Conservation (phyloP, 2,888 invertebrate genomes). For the Colostygia pectinataria region DNA sequence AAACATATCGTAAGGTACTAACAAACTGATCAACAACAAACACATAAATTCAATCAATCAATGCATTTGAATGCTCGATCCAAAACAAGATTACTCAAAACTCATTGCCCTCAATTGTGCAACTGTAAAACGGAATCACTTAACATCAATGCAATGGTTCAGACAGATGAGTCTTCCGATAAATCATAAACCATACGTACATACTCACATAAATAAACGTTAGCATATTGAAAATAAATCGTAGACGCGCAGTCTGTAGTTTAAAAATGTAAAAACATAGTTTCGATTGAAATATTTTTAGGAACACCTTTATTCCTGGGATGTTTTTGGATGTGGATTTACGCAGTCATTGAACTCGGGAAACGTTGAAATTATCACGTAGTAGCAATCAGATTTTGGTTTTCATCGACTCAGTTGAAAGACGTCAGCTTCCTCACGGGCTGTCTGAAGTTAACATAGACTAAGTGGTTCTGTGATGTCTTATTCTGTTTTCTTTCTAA, state of each 20-base stretch:
- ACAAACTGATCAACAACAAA: constrained; percentile 1
- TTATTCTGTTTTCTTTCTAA: too few relatives aligned
- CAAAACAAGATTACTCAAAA: constrained; percentile 19
- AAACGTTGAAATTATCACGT: not conserved
- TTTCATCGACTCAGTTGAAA: not conserved
- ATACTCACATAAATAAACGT: constrained; percentile 17
- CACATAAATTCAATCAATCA: not conserved
- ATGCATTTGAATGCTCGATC: not conserved
- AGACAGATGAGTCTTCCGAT: constrained; percentile 10
- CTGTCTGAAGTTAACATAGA: too few relatives aligned
- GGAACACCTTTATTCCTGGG: constrained; percentile 28
- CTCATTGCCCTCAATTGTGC: constrained; percentile 20
- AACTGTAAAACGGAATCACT: constrained; percentile 15
- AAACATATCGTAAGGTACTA: not conserved
- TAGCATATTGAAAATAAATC: constrained; percentile 46
- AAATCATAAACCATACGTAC: constrained; percentile 25
- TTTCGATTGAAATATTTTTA: constrained; percentile 28
- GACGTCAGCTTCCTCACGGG: too few relatives aligned
- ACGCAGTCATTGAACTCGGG: constrained; percentile 2
- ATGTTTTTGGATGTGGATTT: not conserved
- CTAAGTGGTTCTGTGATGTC: too few relatives aligned
- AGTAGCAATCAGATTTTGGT: not conserved
- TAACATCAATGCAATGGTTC: constrained; percentile 13
- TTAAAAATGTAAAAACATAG: constrained; percentile 45
- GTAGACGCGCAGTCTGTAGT: constrained; percentile 63